Conservation (phyloP, 2,888 invertebrate species). For the Mimas tiliae region DNA sequence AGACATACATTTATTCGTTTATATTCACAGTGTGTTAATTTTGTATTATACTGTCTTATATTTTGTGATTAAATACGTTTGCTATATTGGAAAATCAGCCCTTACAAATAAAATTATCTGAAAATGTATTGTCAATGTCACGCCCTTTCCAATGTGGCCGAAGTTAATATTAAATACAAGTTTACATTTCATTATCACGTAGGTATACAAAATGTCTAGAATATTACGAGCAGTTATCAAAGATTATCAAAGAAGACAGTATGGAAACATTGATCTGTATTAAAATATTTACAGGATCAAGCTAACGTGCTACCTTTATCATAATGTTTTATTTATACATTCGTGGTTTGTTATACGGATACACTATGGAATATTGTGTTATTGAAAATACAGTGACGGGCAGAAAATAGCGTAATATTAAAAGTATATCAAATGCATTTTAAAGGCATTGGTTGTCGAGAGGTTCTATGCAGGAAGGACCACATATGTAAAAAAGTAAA, state of each 20-base stretch:
- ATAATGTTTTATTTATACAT: constrained; percentile 42
- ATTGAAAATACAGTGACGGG: constrained; percentile 20
- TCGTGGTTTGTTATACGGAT: constrained; percentile 25
- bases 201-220: constrained; percentile 77
- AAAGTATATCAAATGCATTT: constrained; percentile 17
- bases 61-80: too few relatives aligned
- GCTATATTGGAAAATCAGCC: too few relatives aligned
- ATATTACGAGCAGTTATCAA: constrained; percentile 68
- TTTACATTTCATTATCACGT: constrained; percentile 45
- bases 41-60: too few relatives aligned
- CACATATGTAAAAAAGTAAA: too few relatives aligned
- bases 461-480: not conserved
- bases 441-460: constrained; percentile 4
- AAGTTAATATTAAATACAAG: constrained; percentile 33
- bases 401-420: not conserved
- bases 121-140: not conserved
- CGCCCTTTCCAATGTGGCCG: constrained; percentile 25
- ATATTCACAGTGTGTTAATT: too few relatives aligned
- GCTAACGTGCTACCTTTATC: constrained; percentile 62
- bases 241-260: constrained; percentile 76
- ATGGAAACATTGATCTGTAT: constrained; percentile 75
- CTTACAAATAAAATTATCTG: not conserved
- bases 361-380: constrained; percentile 11
- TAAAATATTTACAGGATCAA: constrained; percentile 76
- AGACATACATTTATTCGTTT: too few relatives aligned